phyloP scores from a whole-genome alignment of 2,113 vertebrate genomes.

The Talpa occidentalis region DNA sequence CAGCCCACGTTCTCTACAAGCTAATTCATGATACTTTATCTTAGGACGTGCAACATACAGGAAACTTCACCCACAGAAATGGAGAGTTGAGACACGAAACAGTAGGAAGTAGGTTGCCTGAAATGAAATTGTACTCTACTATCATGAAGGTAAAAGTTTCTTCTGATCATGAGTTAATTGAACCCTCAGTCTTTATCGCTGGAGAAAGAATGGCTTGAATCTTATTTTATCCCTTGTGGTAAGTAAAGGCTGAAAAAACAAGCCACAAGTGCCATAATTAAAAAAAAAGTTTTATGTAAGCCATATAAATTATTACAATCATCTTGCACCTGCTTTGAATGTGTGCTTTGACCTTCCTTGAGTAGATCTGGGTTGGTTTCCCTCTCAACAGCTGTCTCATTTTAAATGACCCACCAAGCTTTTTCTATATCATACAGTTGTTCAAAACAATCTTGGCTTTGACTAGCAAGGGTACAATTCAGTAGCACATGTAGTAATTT shows the following conservation, averaged over 20 bases:
- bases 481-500: not conserved
- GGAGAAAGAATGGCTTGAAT: not conserved
- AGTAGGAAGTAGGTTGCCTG: not conserved
- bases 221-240: not conserved
- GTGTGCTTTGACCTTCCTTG: not conserved
- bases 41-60: not conserved
- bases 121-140: not conserved
- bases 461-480: slow-evolving; percentile 8
- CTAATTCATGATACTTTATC: not conserved
- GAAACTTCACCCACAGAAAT: not conserved
- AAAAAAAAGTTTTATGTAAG: slow-evolving; percentile 1
- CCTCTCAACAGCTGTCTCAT: not conserved
- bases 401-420: not conserved
- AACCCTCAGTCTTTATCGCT: not conserved
- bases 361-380: not conserved
- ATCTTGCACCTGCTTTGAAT: not conserved
- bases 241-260: not conserved
- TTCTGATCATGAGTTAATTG: slow-evolving; percentile 6
- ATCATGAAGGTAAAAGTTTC: not conserved
- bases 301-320: not conserved
- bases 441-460: not conserved
- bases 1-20: not conserved
- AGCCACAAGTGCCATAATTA: not conserved
- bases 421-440: not conserved
- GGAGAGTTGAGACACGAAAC: not conserved